These are phyloP conservation scores for Chymomyza procnemis DNA, from an alignment of 2,888 invertebrate species.

Conservation along the genomic window DNA sequence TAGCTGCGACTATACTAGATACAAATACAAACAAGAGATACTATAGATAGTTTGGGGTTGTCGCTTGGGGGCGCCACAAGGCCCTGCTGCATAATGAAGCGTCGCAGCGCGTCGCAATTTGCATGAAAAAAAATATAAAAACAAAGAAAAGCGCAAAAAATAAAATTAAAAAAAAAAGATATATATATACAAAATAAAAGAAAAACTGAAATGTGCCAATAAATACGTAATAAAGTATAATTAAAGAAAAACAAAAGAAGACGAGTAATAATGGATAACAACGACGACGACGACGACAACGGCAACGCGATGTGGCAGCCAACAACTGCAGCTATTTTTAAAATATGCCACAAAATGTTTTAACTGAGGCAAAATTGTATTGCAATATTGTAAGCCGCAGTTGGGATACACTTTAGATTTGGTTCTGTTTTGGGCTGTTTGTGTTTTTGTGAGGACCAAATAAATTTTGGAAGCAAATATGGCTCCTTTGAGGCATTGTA, in stretches of 20 bases:
- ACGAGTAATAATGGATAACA: conserved; percentile 15
- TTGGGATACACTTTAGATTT: neutral
- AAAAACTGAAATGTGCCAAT: conserved; percentile 29
- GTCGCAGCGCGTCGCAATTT: neutral
- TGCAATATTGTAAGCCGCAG: conserved; percentile 15
- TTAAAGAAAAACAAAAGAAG: conserved; percentile 54
- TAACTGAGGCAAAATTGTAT: conserved; percentile 4
- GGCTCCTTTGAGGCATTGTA: too few species aligned
- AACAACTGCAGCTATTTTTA: neutral
- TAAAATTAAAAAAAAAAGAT: conserved; percentile 10
- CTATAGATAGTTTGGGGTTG: conserved; percentile 14
- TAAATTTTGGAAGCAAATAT: too few species aligned
- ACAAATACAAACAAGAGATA: neutral
- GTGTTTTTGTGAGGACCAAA: too few species aligned
- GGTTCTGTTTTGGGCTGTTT: too few species aligned
- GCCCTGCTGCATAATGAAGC: neutral
- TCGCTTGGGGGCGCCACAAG: conserved; percentile 16
- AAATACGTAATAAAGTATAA: conserved; percentile 66
- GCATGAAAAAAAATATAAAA: conserved; percentile 12
- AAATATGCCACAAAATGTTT: conserved; percentile 9
- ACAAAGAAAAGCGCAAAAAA: neutral
- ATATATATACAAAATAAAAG: conserved; percentile 1
- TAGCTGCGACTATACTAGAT: neutral
- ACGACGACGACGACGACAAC: too few species aligned
- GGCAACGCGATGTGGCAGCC: too few species aligned